Evolutionary conservation across 2,888 invertebrate genomes (phyloP).

Genomic region (Isoperla grammatica): DNA sequence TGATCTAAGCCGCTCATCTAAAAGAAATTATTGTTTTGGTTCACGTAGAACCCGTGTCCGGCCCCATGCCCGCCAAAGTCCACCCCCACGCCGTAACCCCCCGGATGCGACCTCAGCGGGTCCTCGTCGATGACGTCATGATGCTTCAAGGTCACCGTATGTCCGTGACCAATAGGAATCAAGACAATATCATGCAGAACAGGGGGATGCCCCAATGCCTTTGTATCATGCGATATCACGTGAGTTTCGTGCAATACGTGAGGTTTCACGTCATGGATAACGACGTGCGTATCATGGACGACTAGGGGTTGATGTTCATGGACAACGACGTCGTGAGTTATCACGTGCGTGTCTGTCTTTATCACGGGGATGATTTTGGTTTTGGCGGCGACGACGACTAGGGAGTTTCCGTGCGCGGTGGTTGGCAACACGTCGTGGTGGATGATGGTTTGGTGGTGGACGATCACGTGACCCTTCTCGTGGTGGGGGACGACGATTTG

Average conservation of each 20-base stretch:
- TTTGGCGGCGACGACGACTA: background rate
- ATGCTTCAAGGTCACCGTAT: constrained; percentile 2
- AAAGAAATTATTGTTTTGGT: constrained; percentile 1
- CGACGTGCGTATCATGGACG: too few relatives aligned
- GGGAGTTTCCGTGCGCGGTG: too few relatives aligned
- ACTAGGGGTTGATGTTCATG: too few relatives aligned
- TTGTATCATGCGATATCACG: background rate
- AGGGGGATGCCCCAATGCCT: background rate
- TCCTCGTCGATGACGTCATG: background rate
- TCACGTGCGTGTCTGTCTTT: background rate
- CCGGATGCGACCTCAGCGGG: constrained; percentile 2
- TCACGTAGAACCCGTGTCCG: constrained; percentile 10
- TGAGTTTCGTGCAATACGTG: background rate
- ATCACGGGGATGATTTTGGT: background rate
- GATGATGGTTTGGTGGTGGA: background rate
- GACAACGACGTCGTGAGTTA: background rate
- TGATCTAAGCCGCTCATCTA: background rate
- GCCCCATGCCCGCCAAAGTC: constrained; percentile 3
- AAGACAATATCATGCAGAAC: background rate
- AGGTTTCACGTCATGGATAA: too few relatives aligned
- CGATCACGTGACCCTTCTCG: constrained; percentile 9
- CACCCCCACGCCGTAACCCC: constrained; percentile 12
- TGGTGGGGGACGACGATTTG: background rate
- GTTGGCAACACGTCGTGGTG: too few relatives aligned
- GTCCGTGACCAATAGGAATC: constrained; percentile 7